Conservation (phyloP, 1,140 invertebrate species). For the Thalassaphorura encarpata region DNA sequence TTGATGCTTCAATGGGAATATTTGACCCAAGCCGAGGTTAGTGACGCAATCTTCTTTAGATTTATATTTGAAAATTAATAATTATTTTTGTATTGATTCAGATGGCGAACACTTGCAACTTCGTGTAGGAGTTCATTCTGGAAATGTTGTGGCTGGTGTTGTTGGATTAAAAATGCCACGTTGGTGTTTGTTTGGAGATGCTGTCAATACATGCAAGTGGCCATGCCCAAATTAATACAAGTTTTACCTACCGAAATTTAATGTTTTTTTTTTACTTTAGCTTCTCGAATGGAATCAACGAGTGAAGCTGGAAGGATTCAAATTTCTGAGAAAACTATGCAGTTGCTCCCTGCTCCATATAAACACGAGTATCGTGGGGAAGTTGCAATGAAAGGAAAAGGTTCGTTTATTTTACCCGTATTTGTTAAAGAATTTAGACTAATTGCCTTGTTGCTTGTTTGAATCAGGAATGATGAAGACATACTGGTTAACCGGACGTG, state of each 20-base stretch:
- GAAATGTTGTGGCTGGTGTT: constrained; percentile 85
- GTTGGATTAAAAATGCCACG: constrained; percentile 91
- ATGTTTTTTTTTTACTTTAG: constrained; percentile 35
- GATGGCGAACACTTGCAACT: constrained; percentile 60
- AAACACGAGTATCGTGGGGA: constrained; percentile 54
- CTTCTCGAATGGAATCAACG: constrained; percentile 83
- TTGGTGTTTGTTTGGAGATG: constrained; percentile 89
- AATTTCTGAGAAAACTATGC: constrained; percentile 76
- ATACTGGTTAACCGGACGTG: constrained; percentile 70
- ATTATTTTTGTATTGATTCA: constrained; percentile 3
- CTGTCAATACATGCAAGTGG: constrained; percentile 61
- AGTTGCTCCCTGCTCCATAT: constrained; percentile 63
- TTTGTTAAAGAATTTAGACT: not conserved
- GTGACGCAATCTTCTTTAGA: not conserved
- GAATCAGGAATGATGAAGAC: constrained; percentile 80
- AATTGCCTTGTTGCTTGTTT: no score
- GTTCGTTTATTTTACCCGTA: no score
- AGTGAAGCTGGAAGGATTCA: constrained; percentile 88
- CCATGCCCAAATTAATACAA: constrained; percentile 10
- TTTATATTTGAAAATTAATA: not conserved
- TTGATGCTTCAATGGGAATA: constrained; percentile 79
- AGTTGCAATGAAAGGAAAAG: constrained; percentile 77
- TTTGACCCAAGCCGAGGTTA: constrained; percentile 80
- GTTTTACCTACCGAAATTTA: not conserved
- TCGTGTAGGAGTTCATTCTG: constrained; percentile 78